Conservation (phyloP, 2,113 vertebrate genomes). For the Aleadryas rufinucha region DNA sequence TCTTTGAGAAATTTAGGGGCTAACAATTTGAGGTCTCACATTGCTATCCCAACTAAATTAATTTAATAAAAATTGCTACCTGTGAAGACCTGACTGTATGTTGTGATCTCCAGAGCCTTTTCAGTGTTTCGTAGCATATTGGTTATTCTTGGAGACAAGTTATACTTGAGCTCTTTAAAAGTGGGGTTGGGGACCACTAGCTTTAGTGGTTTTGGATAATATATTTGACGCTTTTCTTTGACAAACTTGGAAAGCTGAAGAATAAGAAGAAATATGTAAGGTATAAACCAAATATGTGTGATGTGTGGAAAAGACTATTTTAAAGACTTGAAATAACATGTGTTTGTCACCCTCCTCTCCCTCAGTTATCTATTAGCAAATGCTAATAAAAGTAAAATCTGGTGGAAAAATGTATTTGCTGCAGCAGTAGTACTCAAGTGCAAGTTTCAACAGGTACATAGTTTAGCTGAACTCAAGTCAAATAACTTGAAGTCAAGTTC, state of each 20-base stretch:
- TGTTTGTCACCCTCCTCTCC: accelerated
- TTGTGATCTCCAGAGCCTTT: constrained; percentile 71
- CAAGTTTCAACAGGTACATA: background rate
- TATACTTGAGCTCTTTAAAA: constrained; percentile 56
- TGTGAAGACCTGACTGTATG: constrained; percentile 75
- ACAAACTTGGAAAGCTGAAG: constrained; percentile 67
- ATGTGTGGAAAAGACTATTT: background rate
- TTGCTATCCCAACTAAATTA: background rate
- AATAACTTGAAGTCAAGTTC: background rate
- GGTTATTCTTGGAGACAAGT: constrained; percentile 61
- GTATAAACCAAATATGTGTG: background rate
- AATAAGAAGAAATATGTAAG: constrained; percentile 1
- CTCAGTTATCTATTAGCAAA: background rate
- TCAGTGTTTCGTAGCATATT: constrained; percentile 77
- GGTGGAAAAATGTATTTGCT: background rate
- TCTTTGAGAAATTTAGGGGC: background rate
- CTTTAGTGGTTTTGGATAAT: constrained; percentile 72
- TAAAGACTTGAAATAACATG: background rate
- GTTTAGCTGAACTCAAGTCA: background rate
- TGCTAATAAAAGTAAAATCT: background rate
- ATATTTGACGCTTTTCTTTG: constrained; percentile 55
- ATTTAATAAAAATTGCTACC: constrained; percentile 53
- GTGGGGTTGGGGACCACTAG: constrained; percentile 59
- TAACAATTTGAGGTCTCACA: background rate
- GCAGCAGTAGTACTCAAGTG: background rate